Evolutionary conservation across 37 sponge, comb jelly and placozoan species (phyloP).

Genomic region (Aphrocallistes beatrix): DNA sequence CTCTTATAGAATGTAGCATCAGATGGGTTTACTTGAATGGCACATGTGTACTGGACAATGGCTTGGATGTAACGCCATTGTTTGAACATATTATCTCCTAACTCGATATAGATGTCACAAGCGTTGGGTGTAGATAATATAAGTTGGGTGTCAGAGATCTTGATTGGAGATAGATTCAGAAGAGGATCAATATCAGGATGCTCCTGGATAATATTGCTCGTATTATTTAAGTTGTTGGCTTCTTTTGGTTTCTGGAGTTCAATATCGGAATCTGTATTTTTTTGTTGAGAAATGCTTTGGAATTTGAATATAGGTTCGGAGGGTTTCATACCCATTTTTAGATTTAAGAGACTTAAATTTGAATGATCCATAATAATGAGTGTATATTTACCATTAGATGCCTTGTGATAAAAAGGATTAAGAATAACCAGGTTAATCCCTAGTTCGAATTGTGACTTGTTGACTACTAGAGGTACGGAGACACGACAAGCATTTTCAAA

Average conservation of each 20-base stretch:
- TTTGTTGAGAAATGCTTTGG: too few relatives aligned
- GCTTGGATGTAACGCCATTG: background rate
- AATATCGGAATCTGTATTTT: background rate
- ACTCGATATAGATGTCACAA: background rate
- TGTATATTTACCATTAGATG: background rate
- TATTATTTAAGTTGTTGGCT: too few relatives aligned
- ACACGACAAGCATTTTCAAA: background rate
- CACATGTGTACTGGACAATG: background rate
- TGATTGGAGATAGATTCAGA: background rate
- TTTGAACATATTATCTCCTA: background rate
- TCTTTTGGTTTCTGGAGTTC: background rate
- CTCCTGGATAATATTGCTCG: too few relatives aligned
- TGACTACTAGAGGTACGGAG: background rate
- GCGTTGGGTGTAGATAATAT: too few relatives aligned
- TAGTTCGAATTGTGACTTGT: background rate
- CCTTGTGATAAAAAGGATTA: background rate
- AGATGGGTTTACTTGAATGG: background rate
- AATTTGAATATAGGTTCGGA: too few relatives aligned
- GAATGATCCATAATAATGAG: background rate
- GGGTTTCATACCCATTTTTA: background rate
- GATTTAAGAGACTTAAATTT: background rate
- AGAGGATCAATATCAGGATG: too few relatives aligned
- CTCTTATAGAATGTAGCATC: background rate
- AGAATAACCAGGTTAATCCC: background rate
- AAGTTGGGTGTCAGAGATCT: background rate